These are phyloP conservation scores for Notiomystis cincta DNA, from an alignment of 2,113 vertebrate species.

Conservation along the genomic window DNA sequence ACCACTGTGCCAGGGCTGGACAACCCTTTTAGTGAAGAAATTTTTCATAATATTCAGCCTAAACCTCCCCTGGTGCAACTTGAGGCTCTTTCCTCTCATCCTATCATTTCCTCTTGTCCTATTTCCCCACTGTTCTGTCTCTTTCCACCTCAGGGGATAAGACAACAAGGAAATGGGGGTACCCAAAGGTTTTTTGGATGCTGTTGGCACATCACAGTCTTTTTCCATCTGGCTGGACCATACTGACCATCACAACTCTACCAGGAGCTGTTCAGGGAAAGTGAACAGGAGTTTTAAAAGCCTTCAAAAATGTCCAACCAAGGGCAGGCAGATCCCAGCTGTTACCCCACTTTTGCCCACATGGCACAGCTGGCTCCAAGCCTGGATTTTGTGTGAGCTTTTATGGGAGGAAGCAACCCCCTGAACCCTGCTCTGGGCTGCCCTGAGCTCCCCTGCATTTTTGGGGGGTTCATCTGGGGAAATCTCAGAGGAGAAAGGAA, in stretches of 20 bases:
- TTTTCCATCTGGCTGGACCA: not conserved
- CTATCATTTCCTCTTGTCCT: not conserved
- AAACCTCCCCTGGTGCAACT: not conserved
- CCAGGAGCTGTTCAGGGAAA: not conserved
- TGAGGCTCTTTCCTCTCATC: not conserved
- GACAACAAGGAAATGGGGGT: not conserved
- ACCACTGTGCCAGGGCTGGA: not conserved
- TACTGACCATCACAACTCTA: accelerated
- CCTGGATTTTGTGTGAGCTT: not conserved
- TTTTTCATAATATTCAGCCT: not conserved
- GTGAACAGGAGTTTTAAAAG: not conserved
- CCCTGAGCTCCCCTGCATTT: not conserved
- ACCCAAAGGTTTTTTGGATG: not conserved
- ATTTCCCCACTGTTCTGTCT: not conserved
- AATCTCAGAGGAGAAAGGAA: not conserved
- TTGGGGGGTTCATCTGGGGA: not conserved
- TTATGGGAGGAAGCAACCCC: not conserved
- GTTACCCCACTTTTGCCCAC: not conserved
- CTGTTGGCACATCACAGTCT: not conserved
- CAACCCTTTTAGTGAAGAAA: not conserved
- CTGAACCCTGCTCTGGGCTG: accelerated
- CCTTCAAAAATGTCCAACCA: not conserved
- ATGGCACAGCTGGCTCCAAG: not conserved
- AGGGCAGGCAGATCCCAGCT: not conserved
- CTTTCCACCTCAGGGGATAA: no score